Evolutionary conservation across 2,888 invertebrate species (phyloP), one percentile per base, ranked within the genome.

Genomic region (Meiosimyza platycephala): DNA sequence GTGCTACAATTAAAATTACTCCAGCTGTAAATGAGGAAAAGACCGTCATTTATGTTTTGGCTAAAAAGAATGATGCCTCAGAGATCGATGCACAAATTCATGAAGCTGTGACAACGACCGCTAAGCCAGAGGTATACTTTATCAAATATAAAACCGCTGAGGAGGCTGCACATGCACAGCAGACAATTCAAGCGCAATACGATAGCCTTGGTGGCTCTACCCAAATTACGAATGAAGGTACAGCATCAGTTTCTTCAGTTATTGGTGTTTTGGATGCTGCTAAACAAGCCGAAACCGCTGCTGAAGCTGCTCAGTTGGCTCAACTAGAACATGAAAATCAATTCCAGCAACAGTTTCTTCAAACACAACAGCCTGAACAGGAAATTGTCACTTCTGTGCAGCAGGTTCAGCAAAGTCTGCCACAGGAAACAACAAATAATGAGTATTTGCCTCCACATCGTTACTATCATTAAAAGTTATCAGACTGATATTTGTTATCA

Each of bases 41-140:
- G 62, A 80, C 80, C 47, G 76, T 80, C 47, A 76, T 80, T 47
- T 80, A 80, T 75, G 80, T 80, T 55, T 71, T 80, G 66, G 77
- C 77, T 71, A 80, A 80, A 76, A 79, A 80, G 57, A 62, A 70
- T 7, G 79, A 78, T 7, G 75, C 75, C n/a, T 57, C 74, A 16
- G 77, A 79, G 18, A 64, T 80, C 51, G 74, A 75, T 22, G 71
- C 79, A 7, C 77, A 78, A 15, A 72, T 80, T 12, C 72, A 75
- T 22, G 76, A 79, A 51, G 65, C 75, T 11, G 73, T 72, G 55
- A 75, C 78, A 7, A 77, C 76, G 7, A 78, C 77, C 1, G 62
- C 75, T 55, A 80, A 78, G 71, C 80, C 80, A 3, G 80, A 80
- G 62, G 80, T 80, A 7, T 78, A 73, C 74, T 80, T 80, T 73